Evolutionary conservation across 53 echinoderm and acorn worm genomes (phyloP).

Genomic region (Temnopleurus reevesii): DNA sequence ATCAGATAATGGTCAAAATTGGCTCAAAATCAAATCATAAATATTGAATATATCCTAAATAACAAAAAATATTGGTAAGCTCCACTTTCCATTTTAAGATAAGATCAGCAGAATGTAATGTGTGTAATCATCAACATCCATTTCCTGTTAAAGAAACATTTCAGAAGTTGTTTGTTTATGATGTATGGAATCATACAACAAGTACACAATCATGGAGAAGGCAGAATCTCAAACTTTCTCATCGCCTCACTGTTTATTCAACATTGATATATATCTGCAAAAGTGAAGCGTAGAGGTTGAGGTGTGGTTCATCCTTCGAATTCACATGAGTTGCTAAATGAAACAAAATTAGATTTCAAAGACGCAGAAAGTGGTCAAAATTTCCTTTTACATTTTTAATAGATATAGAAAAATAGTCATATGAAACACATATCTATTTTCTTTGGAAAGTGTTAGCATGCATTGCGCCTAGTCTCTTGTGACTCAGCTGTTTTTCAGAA

Average conservation of each 20-base stretch:
- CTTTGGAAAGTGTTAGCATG: background rate
- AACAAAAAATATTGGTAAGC: background rate
- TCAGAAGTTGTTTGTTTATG: too few relatives aligned
- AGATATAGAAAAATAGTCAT: background rate
- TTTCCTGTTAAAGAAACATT: too few relatives aligned
- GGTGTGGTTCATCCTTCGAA: too few relatives aligned
- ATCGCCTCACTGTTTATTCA: too few relatives aligned
- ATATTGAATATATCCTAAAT: slow-evolving; percentile 11
- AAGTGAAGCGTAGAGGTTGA: too few relatives aligned
- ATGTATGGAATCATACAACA: too few relatives aligned
- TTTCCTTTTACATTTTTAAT: background rate
- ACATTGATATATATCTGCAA: too few relatives aligned
- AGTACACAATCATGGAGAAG: too few relatives aligned
- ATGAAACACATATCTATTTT: background rate
- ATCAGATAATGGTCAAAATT: slow-evolving; percentile 26
- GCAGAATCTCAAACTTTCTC: too few relatives aligned
- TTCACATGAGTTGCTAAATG: background rate
- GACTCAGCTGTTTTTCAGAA: slow-evolving; percentile 37
- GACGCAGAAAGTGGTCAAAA: background rate
- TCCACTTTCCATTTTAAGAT: background rate
- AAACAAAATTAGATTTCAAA: slow-evolving; percentile 22
- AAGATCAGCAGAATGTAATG: background rate
- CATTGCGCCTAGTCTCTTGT: background rate
- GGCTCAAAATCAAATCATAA: slow-evolving; percentile 8
- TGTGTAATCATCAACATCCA: background rate